A percentile compares a stretch with the other conserved stretches of the same genome.
Evolutionary conservation across 2,113 vertebrate genomes (phyloP).

Genomic region (Amphilophus citrinellus): DNA sequence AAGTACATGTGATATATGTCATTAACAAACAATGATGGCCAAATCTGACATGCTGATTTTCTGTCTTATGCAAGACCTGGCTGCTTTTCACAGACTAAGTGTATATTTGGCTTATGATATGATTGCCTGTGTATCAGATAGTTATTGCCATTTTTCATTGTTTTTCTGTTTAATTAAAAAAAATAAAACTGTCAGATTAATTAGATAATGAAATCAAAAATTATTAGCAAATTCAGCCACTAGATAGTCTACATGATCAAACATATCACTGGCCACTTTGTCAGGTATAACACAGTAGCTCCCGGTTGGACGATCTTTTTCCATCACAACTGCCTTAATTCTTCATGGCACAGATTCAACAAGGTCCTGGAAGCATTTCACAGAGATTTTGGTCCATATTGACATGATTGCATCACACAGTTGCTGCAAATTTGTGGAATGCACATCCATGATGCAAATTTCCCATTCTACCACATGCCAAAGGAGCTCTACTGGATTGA

Average conservation of each 20-base stretch:
- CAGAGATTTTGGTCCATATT: background rate
- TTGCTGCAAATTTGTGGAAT: background rate
- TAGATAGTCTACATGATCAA: background rate
- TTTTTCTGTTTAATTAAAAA: too few relatives aligned
- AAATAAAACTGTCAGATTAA: background rate
- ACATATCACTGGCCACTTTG: background rate
- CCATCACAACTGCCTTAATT: background rate
- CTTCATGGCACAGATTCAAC: background rate
- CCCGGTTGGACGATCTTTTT: background rate
- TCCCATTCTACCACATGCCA: background rate
- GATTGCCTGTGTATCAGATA: too few relatives aligned
- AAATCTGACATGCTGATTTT: too few relatives aligned
- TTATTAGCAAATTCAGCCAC: background rate
- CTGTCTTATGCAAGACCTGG: too few relatives aligned
- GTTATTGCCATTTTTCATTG: too few relatives aligned
- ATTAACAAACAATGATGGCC: too few relatives aligned
- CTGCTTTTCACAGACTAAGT: too few relatives aligned
- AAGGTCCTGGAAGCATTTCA: background rate
- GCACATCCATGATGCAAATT: background rate
- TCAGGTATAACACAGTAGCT: too few relatives aligned
- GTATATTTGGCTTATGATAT: too few relatives aligned
- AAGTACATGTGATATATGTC: too few relatives aligned
- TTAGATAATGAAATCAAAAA: background rate
- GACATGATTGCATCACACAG: background rate
- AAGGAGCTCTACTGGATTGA: background rate